Evolutionary conservation across 2,797 vertebrate species (phyloP), one percentile per base, ranked within the genome.

Genomic region (Tenualosa thibaudeaui): DNA sequence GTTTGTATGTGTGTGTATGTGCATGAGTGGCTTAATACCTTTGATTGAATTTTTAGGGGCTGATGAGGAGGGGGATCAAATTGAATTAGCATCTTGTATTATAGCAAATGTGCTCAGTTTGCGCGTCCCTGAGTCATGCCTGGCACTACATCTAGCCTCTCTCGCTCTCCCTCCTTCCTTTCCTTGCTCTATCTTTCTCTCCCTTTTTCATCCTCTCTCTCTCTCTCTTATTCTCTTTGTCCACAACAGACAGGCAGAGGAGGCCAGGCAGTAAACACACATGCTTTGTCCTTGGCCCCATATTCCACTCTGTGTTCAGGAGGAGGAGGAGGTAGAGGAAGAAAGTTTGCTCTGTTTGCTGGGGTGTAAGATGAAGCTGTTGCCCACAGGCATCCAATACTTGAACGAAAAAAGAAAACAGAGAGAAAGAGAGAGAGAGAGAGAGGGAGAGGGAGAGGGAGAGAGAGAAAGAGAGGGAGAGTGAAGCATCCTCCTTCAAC

Each of bases 51-150:
- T 94, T 88, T 88, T 22, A 17, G 19, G 40, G 71, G 71, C 10
- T 37, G 31, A 12, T 71, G 65, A 26, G 26, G 31, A 46, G 19
- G 37, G 89, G 91, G 95, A 92, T 94, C 87, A 90, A 89, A 90
- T 93, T 92, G 91, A 95, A 93, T 94, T 92, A 92, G 88, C 86
- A 84, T 68, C 82, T 85, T 87, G 92, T 91, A 92, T 93, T 93
- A 93, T 81, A 62, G 71, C 86, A 88, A 92, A 94, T 91, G 92
- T 92, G 90, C 82, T 43, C 17, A 46, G 40, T 43, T 40, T 46
- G 19, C 6, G 7, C 40, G 17, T 46, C 37, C 71, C 26, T 71
- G 58, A 62, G 58, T 62, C 58, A 62, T 9, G 58, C 6, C 58
- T 37, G 40, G 6, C 40, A 78, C 71, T 6, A 22, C 46, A n/a